A percentile compares a stretch with the other conserved stretches of the same genome.
phyloP scores from a whole-genome alignment of 37 sponge, comb jelly and placozoan species.

The Tethya wilhelma region DNA sequence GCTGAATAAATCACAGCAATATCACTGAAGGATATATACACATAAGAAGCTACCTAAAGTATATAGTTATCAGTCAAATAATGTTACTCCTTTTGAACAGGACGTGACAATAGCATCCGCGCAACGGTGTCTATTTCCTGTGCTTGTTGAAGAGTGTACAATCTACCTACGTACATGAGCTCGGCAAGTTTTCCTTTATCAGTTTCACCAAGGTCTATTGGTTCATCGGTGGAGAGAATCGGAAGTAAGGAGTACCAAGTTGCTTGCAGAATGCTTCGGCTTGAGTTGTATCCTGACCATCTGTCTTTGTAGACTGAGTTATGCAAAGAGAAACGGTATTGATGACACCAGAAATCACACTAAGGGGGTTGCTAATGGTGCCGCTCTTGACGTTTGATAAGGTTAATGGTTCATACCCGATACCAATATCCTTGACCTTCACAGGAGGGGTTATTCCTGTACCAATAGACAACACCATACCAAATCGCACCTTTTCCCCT shows the following conservation, averaged over 20 bases:
- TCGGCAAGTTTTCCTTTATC: constrained; percentile 13
- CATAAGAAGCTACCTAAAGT: too few species aligned
- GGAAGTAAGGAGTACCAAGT: constrained; percentile 14
- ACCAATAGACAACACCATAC: constrained; percentile 20
- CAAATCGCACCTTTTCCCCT: constrained; percentile 15
- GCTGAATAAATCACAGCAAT: too few species aligned
- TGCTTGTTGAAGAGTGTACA: constrained; percentile 17
- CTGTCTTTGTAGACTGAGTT: constrained; percentile 41
- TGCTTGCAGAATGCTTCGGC: constrained; percentile 54
- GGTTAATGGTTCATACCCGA: background rate
- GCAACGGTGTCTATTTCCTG: constrained; percentile 25
- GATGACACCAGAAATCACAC: background rate
- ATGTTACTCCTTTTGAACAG: too few species aligned
- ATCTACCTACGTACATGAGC: constrained; percentile 26
- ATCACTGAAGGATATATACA: too few species aligned
- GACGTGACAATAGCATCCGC: constrained; percentile 1
- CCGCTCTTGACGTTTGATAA: background rate
- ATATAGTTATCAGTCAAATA: too few species aligned
- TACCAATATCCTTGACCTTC: constrained; percentile 2
- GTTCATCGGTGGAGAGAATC: constrained; percentile 31
- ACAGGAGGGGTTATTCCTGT: constrained; percentile 13
- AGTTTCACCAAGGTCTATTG: constrained; percentile 18
- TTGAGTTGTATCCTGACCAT: constrained; percentile 45
- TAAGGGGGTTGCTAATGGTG: background rate
- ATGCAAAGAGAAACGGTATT: constrained; percentile 26